A percentile compares a stretch with the other conserved stretches of the same genome.
These are phyloP conservation scores for Corapipo altera DNA, from an alignment of 2,113 vertebrate genomes.

Conservation along the genomic window DNA sequence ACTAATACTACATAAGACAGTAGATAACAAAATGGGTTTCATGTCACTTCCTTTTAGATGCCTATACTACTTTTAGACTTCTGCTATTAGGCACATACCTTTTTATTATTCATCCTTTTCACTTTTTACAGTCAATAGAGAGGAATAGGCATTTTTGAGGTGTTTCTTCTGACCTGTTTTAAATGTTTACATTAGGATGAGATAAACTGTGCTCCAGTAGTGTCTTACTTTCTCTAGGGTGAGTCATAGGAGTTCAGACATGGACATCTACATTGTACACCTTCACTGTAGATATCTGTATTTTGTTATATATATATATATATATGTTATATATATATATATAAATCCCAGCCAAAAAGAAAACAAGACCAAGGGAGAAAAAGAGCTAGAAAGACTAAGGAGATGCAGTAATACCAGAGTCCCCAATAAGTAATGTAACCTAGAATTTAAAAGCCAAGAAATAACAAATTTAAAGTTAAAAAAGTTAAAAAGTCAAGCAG, in stretches of 20 bases:
- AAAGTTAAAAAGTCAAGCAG: background rate
- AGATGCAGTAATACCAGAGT: background rate
- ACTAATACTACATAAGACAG: background rate
- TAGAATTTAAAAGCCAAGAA: background rate
- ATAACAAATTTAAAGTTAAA: background rate
- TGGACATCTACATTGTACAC: background rate
- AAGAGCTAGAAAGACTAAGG: background rate
- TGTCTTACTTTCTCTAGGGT: background rate
- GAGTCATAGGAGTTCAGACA: background rate
- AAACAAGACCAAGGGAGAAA: background rate
- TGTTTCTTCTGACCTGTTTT: background rate
- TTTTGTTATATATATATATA: no score
- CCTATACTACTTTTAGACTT: background rate
- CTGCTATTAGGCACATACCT: accelerated
- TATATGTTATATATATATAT: no score
- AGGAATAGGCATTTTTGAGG: background rate
- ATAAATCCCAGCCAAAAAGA: background rate
- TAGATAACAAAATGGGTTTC: background rate
- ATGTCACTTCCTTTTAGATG: background rate
- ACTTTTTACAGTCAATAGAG: background rate
- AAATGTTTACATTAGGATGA: background rate
- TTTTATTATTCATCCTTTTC: background rate
- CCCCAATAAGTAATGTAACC: background rate
- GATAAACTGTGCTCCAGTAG: background rate
- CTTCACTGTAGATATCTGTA: background rate